Evolutionary conservation across 1,140 invertebrate species (phyloP).

Genomic region (Eriosoma lanigerum): DNA sequence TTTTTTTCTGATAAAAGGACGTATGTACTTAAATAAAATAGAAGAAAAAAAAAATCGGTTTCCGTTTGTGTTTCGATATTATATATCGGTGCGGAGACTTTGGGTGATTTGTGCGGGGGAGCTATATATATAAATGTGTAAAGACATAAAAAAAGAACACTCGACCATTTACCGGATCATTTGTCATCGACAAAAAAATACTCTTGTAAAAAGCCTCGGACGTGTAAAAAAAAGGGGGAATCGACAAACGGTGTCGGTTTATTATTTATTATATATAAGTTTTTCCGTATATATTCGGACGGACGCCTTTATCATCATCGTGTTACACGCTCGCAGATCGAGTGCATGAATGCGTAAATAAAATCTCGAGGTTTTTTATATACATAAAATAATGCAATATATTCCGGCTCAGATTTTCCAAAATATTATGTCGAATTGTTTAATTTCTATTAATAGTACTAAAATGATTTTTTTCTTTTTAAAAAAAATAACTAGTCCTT

Average conservation of each 20-base stretch:
- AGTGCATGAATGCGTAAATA: not conserved
- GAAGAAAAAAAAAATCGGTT: conserved; percentile 17
- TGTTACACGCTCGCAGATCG: too few relatives aligned
- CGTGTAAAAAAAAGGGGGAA: conserved; percentile 30
- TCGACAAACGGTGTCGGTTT: conserved; percentile 18
- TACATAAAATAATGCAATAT: too few relatives aligned
- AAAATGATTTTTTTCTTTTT: too few relatives aligned
- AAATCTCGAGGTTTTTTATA: too few relatives aligned
- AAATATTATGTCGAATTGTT: too few relatives aligned
- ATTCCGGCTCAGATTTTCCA: too few relatives aligned
- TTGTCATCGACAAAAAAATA: conserved; percentile 43
- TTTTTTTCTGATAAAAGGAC: not conserved
- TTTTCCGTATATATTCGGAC: not conserved
- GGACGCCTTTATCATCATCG: not conserved
- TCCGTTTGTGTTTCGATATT: not conserved
- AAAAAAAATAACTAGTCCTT: too few relatives aligned
- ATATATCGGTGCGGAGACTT: not conserved
- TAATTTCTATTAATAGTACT: too few relatives aligned
- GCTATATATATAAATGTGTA: not conserved
- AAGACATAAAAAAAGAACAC: not conserved
- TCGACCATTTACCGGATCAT: conserved; percentile 49
- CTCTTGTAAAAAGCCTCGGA: not conserved
- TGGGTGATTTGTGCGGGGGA: conserved; percentile 11
- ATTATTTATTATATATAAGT: conserved; percentile 13
- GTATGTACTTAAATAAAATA: not conserved